Conservation (phyloP, 2,113 vertebrate species). For the Nothobranchius kuhntae region DNA sequence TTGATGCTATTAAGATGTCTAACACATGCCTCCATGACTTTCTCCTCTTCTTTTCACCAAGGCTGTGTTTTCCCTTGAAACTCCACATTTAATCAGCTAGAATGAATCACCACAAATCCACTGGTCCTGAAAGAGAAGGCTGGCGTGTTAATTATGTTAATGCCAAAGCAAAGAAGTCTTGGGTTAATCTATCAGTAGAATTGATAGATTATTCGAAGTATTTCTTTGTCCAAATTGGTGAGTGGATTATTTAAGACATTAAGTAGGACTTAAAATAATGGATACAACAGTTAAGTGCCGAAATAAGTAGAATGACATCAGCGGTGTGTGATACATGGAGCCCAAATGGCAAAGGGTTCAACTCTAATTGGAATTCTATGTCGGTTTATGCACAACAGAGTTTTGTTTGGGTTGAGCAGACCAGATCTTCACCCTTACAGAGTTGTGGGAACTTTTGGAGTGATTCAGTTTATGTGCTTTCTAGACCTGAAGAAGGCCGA, state of each 20-base stretch:
- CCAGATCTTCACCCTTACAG: too few relatives aligned
- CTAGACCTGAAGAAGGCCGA: too few relatives aligned
- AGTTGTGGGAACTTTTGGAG: too few relatives aligned
- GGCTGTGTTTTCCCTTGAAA: constrained; percentile 67
- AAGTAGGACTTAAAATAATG: constrained; percentile 13
- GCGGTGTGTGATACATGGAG: background rate
- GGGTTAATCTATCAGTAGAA: constrained; percentile 35
- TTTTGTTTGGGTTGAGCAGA: background rate
- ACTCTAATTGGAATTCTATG: background rate
- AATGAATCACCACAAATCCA: constrained; percentile 58
- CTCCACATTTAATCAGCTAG: constrained; percentile 68
- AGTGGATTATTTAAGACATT: background rate
- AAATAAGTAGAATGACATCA: constrained; percentile 17
- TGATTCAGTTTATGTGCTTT: too few relatives aligned
- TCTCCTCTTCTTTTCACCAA: constrained; percentile 47
- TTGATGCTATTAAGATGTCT: constrained; percentile 78
- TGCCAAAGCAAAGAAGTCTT: constrained; percentile 59
- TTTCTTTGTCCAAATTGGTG: constrained; percentile 41
- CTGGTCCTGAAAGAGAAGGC: constrained; percentile 36
- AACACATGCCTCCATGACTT: constrained; percentile 65
- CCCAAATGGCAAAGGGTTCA: constrained; percentile 3
- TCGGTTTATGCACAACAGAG: background rate
- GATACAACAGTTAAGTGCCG: constrained; percentile 23
- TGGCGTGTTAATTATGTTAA: constrained; percentile 71
- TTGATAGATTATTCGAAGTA: constrained; percentile 33